Evolutionary conservation across 2,888 invertebrate genomes (phyloP).

Genomic region (Oxyteleia sp.): DNA sequence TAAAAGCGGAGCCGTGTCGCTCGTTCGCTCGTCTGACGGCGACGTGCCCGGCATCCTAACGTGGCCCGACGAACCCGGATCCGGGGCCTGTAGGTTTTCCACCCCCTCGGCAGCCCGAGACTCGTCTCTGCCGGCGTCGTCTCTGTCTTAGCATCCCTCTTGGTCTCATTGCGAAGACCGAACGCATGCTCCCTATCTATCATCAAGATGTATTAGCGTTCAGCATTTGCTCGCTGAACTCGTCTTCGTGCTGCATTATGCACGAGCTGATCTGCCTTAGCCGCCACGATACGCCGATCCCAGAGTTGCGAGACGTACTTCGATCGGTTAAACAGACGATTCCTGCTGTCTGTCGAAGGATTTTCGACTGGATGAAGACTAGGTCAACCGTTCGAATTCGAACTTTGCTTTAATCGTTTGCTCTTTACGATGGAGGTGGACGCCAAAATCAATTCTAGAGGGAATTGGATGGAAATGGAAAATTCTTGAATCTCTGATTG

Average conservation of each 20-base stretch:
- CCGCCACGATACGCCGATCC: constrained; percentile 73
- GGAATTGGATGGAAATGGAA: constrained; percentile 10
- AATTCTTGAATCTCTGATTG: constrained; percentile 1
- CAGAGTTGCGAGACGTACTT: constrained; percentile 38
- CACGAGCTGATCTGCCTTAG: constrained; percentile 80
- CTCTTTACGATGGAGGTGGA: constrained; percentile 12
- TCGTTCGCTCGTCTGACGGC: no score
- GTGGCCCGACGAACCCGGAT: no score
- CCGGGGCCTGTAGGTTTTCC: no score
- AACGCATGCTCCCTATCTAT: constrained; percentile 87
- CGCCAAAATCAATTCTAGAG: constrained; percentile 28
- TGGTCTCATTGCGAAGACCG: constrained; percentile 86
- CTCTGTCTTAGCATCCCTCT: constrained; percentile 79
- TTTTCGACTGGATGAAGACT: constrained; percentile 52
- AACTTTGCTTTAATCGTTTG: constrained; percentile 49
- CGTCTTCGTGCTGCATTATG: constrained; percentile 86
- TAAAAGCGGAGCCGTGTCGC: no score
- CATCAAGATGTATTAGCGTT: constrained; percentile 87
- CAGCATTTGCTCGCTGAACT: constrained; percentile 86
- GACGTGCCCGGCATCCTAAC: no score
- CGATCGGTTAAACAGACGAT: constrained; percentile 63
- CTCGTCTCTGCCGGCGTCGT: no score
- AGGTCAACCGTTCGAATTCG: constrained; percentile 50
- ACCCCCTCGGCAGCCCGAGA: no score
- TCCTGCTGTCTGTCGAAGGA: constrained; percentile 46